Evolutionary conservation across 1,140 invertebrate species (phyloP), one percentile per base, ranked within the genome.

Genomic region (Neodiprion pinetum): DNA sequence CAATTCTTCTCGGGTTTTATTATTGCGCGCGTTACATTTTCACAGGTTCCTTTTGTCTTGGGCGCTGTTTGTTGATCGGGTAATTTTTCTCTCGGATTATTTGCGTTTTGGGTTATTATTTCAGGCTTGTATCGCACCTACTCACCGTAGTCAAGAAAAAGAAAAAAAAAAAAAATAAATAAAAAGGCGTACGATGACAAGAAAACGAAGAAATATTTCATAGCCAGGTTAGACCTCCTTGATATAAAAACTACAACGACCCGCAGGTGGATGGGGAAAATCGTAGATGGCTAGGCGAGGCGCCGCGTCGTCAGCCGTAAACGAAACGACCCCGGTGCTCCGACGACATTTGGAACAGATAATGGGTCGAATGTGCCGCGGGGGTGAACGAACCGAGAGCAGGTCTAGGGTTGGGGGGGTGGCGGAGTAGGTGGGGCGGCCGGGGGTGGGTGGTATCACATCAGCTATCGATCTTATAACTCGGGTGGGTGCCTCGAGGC

Each of bases 301-400:
- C 17, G 17, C 9, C 9, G 50, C 9, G 50, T 53, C 50, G 50
- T 53, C 50, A 53, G 14, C 80, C 80, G 86, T 86, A 87, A 87
- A 86, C 85, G 86, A 84, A 87, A 87, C 86, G 85, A 86, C 82
- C 84, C 80, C 82, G 83, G 50, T 53, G 50, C 50, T 53, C 80
- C 84, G 86, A 87, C 86, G 87, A 88, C 86, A 87, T 87, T 88
- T 85, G 85, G 85, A 86, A 86, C 85, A 87, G 86, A 88, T 88
- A 88, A 88, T 87, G 85, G 85, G 83, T 85, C 83, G 86, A 87
- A 88, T 86, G 85, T 85, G 82, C 83, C 83, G 83, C 80, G 86
- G 84, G 86, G 86, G 85, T 88, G 87, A 87, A 88, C 85, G 86
- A 88, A 87, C 87, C 84, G 84, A 86, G 85, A 82, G 82, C 83